Evolutionary conservation across 2,797 vertebrate genomes (phyloP).

Genomic region (Ctenochaetus hawaiiensis): DNA sequence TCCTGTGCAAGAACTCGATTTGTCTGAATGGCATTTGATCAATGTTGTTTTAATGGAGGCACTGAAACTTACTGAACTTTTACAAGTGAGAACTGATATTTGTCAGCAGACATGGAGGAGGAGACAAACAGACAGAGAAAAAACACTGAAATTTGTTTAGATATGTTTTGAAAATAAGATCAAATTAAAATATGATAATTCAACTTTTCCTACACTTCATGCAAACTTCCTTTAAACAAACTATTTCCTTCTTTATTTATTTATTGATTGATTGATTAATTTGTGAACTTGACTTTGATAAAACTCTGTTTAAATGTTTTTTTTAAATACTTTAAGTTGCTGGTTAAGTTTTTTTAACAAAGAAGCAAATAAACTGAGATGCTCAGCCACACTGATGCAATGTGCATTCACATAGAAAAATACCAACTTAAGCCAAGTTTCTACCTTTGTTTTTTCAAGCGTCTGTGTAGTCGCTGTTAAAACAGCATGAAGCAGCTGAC

Average conservation of each 20-base stretch:
- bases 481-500: not conserved
- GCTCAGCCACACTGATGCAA: too few relatives aligned
- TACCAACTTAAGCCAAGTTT: not conserved
- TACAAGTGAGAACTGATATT: not conserved
- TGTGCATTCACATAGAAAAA: too few relatives aligned
- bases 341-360: too few relatives aligned
- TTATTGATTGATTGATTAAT: too few relatives aligned
- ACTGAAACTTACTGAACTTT: conserved; percentile 6
- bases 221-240: conserved; percentile 10
- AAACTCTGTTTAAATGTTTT: too few relatives aligned
- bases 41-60: conserved; percentile 12
- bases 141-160: not conserved
- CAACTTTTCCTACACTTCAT: not conserved
- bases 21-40: not conserved
- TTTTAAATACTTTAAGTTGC: too few relatives aligned
- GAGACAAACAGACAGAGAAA: too few relatives aligned
- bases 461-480: not conserved
- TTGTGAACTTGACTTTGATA: too few relatives aligned
- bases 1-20: not conserved
- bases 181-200: not conserved
- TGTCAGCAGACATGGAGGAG: not conserved
- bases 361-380: too few relatives aligned
- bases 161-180: not conserved
- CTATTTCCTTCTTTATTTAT: not conserved
- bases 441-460: not conserved